Evolutionary conservation across 2,797 vertebrate genomes (phyloP).

Genomic region (Rachycentron canadum): DNA sequence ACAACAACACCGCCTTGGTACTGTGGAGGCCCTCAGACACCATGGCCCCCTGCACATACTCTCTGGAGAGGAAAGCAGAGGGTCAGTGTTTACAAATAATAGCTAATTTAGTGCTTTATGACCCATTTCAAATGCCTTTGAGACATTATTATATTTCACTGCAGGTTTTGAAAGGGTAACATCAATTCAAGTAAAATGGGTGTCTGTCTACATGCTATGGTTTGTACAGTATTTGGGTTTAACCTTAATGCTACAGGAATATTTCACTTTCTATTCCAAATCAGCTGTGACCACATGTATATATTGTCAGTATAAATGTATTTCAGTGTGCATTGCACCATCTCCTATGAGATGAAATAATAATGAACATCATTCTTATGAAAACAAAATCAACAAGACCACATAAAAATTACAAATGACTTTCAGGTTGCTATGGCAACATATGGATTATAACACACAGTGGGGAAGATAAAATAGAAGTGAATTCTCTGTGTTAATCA

Average conservation of each 20-base stretch:
- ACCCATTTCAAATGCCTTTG: neutral
- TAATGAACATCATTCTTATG: neutral
- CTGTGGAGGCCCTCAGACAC: conserved; percentile 95
- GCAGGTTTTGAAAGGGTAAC: neutral
- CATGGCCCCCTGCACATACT: conserved; percentile 94
- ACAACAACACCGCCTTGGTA: conserved; percentile 94
- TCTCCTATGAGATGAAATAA: neutral
- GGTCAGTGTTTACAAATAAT: conserved; percentile 81
- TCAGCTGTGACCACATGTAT: neutral
- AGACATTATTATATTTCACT: neutral
- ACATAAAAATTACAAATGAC: neutral
- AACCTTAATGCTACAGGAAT: neutral
- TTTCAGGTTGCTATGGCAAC: conserved; percentile 13
- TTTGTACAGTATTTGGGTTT: neutral
- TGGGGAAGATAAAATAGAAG: neutral
- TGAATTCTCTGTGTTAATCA: neutral
- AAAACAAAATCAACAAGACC: neutral
- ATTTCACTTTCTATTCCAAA: neutral
- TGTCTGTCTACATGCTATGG: neutral
- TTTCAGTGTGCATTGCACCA: neutral
- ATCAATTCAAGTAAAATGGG: neutral
- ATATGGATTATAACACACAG: neutral
- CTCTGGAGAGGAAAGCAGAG: conserved; percentile 89
- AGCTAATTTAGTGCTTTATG: neutral
- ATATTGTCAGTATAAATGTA: no score